A percentile compares a stretch with the other conserved stretches of the same genome.
Conservation (phyloP, 1,140 invertebrate species). For the Drosophila auraria region DNA sequence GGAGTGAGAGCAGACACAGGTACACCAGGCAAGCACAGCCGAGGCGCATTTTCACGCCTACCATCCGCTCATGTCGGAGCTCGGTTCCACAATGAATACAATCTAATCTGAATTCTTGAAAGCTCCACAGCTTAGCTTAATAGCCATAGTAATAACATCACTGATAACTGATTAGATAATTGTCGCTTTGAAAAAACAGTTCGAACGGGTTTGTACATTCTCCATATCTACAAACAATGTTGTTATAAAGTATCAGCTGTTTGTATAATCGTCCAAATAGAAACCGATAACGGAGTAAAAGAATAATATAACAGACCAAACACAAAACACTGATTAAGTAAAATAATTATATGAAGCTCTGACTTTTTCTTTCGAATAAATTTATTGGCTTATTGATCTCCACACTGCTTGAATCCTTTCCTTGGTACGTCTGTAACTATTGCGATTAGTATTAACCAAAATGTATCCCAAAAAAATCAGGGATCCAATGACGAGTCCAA, state of each 20-base stretch:
- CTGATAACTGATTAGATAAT: background rate
- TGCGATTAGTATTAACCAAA: background rate
- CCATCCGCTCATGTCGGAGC: slow-evolving; percentile 14
- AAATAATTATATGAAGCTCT: too few species aligned
- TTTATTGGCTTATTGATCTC: background rate
- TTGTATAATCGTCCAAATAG: background rate
- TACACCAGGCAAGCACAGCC: slow-evolving; percentile 3
- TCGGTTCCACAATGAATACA: slow-evolving; percentile 1
- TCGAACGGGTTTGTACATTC: background rate
- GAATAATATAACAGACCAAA: too few species aligned
- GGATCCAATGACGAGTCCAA: slow-evolving; percentile 20
- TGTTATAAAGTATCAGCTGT: background rate
- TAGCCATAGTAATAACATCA: background rate
- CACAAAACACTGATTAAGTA: too few species aligned
- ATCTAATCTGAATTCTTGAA: slow-evolving; percentile 13
- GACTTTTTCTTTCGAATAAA: background rate
- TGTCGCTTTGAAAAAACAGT: background rate
- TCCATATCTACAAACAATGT: background rate
- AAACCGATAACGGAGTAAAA: too few species aligned
- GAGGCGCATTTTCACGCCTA: slow-evolving; percentile 6
- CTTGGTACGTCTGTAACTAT: background rate
- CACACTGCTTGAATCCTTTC: background rate
- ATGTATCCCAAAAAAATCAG: slow-evolving; percentile 10
- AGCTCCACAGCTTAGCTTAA: background rate
- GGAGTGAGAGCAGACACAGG: background rate